Percentiles rank a stretch among this genome's conserved stretches.
These are phyloP conservation scores for Biston betularia DNA, from an alignment of 2,888 invertebrate species.

Conservation along the genomic window DNA sequence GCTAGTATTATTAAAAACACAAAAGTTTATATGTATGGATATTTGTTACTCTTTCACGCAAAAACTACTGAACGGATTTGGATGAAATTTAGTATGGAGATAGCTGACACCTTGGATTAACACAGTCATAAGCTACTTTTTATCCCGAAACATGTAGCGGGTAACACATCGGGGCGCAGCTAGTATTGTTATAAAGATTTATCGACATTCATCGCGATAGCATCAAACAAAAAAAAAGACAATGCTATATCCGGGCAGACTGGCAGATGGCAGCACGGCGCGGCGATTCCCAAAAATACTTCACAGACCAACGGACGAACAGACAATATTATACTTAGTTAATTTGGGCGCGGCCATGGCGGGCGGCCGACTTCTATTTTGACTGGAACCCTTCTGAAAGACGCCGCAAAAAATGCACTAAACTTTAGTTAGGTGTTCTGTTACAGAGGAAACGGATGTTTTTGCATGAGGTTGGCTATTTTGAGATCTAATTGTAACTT, in stretches of 20 bases:
- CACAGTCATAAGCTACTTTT: no score
- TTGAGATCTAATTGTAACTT: constrained; percentile 9
- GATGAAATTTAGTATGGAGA: no score
- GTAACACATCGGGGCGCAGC: no score
- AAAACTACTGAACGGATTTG: no score
- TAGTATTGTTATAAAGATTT: not conserved
- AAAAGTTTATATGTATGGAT: no score
- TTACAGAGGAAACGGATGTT: constrained; percentile 33
- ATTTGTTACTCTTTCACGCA: no score
- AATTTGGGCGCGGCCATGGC: constrained; percentile 22
- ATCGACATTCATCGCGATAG: no score
- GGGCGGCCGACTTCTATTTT: constrained; percentile 24
- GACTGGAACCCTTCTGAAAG: constrained; percentile 4
- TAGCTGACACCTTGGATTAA: no score
- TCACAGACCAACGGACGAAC: constrained; percentile 28
- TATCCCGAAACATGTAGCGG: no score
- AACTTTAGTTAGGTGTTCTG: constrained; percentile 11
- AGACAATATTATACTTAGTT: constrained; percentile 4
- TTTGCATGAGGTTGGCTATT: constrained; percentile 23
- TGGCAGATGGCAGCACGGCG: constrained; percentile 24
- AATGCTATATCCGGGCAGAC: constrained; percentile 27
- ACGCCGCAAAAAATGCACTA: constrained; percentile 17
- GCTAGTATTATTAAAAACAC: no score
- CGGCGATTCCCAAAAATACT: constrained; percentile 24
- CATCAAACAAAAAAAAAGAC: constrained; percentile 13